Evolutionary conservation across 2,888 invertebrate species (phyloP).

Genomic region (Caenorhabditis sp.): DNA sequence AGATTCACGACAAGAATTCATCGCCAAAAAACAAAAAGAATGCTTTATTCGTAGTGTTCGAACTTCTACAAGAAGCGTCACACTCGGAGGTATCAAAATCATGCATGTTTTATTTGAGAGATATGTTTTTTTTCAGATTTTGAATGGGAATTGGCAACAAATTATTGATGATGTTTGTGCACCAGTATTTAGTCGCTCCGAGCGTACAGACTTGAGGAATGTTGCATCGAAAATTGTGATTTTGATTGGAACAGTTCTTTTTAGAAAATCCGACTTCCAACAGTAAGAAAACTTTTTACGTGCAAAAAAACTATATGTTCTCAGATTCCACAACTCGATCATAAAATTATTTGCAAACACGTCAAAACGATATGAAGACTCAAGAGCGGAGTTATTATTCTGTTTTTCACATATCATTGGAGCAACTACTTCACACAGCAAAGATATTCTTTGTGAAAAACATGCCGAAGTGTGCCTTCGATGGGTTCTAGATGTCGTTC

Average conservation of each 20-base stretch:
- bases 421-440: constrained; percentile 4
- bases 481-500: constrained; percentile 18
- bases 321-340: constrained; percentile 21
- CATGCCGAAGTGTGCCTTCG: constrained; percentile 9
- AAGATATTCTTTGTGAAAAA: constrained; percentile 5
- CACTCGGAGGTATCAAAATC: constrained; percentile 9
- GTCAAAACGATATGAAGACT: constrained; percentile 5
- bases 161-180: constrained; percentile 23
- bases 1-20: constrained; percentile 19
- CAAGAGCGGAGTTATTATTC: constrained; percentile 13
- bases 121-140: too few relatives aligned
- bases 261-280: background rate
- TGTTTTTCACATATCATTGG: constrained; percentile 14
- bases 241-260: constrained; percentile 3
- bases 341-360: constrained; percentile 9
- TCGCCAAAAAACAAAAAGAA: constrained; percentile 16
- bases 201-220: constrained; percentile 8
- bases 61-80: constrained; percentile 7
- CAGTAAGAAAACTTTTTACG: background rate
- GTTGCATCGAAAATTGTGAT: background rate
- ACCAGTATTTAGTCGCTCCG: constrained; percentile 16
- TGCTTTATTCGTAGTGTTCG: constrained; percentile 12
- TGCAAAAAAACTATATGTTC: background rate
- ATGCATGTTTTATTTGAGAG: too few relatives aligned
- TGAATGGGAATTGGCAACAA: background rate